Evolutionary conservation across 1,140 invertebrate species (phyloP).

Genomic region (Conus ventricosus): DNA sequence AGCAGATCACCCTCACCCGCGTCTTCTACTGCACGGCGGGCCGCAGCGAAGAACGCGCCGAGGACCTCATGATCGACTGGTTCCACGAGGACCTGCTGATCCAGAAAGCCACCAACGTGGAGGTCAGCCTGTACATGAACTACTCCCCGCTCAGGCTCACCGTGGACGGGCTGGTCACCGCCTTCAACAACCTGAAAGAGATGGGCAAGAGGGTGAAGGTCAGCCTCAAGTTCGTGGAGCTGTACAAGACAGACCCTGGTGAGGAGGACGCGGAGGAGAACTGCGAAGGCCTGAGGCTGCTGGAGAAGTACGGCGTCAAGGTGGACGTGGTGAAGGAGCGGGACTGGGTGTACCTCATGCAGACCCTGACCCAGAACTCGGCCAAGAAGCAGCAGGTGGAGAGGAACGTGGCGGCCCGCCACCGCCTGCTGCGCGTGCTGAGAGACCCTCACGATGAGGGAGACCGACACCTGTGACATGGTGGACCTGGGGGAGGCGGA

Average conservation of each 20-base stretch:
- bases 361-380: constrained; percentile 15
- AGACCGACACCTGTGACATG: neutral
- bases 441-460: constrained; percentile 8
- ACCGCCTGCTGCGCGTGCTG: constrained; percentile 1
- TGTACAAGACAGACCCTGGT: constrained; percentile 13
- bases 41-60: constrained; percentile 1
- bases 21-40: constrained; percentile 22
- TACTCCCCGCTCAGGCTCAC: constrained; percentile 32
- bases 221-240: constrained; percentile 27
- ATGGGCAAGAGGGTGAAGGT: constrained; percentile 26
- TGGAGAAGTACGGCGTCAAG: constrained; percentile 26
- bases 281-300: constrained; percentile 17
- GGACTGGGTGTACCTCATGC: constrained; percentile 32
- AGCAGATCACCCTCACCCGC: constrained; percentile 24
- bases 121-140: constrained; percentile 31
- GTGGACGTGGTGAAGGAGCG: constrained; percentile 19
- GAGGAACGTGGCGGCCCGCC: neutral
- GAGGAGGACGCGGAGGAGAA: constrained; percentile 36
- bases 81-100: constrained; percentile 26
- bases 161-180: constrained; percentile 22
- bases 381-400: constrained; percentile 25
- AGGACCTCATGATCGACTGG: constrained; percentile 35
- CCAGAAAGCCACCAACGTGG: neutral
- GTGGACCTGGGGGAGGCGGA: neutral
- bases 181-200: constrained; percentile 27